Percentiles rank a stretch among this genome's conserved stretches.
Evolutionary conservation across 2,113 vertebrate species (phyloP).

Genomic region (Ariopsis seemanni): DNA sequence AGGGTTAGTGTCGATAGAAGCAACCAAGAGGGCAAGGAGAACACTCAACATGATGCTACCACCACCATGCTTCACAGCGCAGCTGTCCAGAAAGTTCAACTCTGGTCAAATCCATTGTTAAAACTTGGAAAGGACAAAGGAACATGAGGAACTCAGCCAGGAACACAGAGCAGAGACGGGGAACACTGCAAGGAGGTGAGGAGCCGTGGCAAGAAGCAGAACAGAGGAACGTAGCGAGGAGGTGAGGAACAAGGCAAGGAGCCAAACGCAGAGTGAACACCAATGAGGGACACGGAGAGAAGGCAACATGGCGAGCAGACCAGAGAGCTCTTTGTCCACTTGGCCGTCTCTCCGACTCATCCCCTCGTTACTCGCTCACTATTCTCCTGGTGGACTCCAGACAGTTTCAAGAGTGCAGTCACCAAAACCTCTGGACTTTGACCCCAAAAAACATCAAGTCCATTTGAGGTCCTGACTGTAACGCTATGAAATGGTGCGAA

Average conservation of each 20-base stretch:
- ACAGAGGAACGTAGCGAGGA: neutral
- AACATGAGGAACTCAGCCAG: too few relatives aligned
- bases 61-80: too few relatives aligned
- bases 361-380: neutral
- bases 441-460: too few relatives aligned
- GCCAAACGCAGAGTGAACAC: too few relatives aligned
- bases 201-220: too few relatives aligned
- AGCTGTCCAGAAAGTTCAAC: too few relatives aligned
- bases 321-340: neutral
- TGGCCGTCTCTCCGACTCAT: too few relatives aligned
- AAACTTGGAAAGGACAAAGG: too few relatives aligned
- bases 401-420: neutral
- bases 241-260: neutral
- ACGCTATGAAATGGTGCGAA: neutral
- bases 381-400: neutral
- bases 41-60: too few relatives aligned
- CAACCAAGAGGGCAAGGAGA: neutral
- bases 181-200: neutral
- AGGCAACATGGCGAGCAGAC: neutral
- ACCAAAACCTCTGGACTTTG: neutral
- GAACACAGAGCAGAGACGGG: too few relatives aligned
- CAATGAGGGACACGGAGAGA: neutral
- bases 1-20: neutral
- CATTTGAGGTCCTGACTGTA: neutral
- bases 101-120: too few relatives aligned